These are phyloP conservation scores for Brachionichthys hirsutus DNA, from an alignment of 2,113 vertebrate species.

Conservation along the genomic window DNA sequence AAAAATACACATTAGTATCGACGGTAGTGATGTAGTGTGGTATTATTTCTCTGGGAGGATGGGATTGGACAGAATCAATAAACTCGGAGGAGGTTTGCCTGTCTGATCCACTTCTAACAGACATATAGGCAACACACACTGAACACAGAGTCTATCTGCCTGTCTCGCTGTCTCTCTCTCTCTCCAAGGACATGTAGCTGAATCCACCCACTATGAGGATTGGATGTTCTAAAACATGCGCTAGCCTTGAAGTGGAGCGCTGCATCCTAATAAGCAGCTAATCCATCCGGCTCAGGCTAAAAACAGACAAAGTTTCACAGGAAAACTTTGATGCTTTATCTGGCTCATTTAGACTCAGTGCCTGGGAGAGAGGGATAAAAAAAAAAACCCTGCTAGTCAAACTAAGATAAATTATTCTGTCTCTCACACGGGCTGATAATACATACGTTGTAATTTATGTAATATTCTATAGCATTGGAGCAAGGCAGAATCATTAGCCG, in stretches of 20 bases:
- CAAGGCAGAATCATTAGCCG: slow-evolving; percentile 73
- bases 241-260: slow-evolving; percentile 52
- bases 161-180: slow-evolving; percentile 21
- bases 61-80: slow-evolving; percentile 58
- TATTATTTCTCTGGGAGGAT: slow-evolving; percentile 31
- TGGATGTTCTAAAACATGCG: slow-evolving; percentile 46
- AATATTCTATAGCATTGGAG: slow-evolving; percentile 64
- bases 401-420: slow-evolving; percentile 63
- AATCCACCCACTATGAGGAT: slow-evolving; percentile 44
- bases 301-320: slow-evolving; percentile 46
- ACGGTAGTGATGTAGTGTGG: slow-evolving; percentile 30
- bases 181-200: slow-evolving; percentile 56
- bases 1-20: slow-evolving; percentile 3
- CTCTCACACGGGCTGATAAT: slow-evolving; percentile 59
- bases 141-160: slow-evolving; percentile 10
- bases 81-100: slow-evolving; percentile 47
- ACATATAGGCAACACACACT: slow-evolving; percentile 30
- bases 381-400: slow-evolving; percentile 56
- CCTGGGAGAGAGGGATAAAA: slow-evolving; percentile 32
- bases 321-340: slow-evolving; percentile 45
- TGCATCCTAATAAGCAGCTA: slow-evolving; percentile 54
- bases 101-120: slow-evolving; percentile 55
- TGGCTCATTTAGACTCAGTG: slow-evolving; percentile 15
- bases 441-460: slow-evolving; percentile 73
- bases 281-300: slow-evolving; percentile 48